A percentile compares a stretch with the other conserved stretches of the same genome.
Evolutionary conservation across 2,888 invertebrate genomes (phyloP).

Genomic region (Unio delphinus): DNA sequence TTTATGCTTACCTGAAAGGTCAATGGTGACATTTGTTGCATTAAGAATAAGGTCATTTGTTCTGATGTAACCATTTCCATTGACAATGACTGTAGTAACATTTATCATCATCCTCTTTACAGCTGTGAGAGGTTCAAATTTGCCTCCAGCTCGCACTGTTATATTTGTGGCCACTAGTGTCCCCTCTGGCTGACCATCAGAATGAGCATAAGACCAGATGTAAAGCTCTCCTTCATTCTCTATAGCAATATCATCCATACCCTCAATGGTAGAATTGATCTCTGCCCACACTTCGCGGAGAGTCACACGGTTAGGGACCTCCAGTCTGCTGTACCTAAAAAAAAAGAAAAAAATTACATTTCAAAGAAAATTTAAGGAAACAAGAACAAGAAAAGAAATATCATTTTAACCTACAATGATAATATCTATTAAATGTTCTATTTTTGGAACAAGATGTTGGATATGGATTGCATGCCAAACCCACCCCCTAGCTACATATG

Average conservation of each 20-base stretch:
- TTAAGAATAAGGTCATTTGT: constrained; percentile 44
- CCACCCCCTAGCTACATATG: too few species aligned
- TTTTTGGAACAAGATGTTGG: too few species aligned
- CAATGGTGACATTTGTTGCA: constrained; percentile 50
- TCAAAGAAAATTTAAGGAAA: too few species aligned
- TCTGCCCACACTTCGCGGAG: constrained; percentile 54
- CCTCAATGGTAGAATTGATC: constrained; percentile 50
- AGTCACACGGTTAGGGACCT: constrained; percentile 41
- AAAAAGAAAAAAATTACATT: too few species aligned
- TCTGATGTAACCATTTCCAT: constrained; percentile 51
- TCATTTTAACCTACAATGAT: too few species aligned
- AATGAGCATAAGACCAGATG: constrained; percentile 54
- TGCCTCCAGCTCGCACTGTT: constrained; percentile 52
- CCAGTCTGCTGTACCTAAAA: constrained; percentile 36
- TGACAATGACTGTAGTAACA: constrained; percentile 37
- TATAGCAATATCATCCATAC: constrained; percentile 41
- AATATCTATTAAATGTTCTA: too few species aligned
- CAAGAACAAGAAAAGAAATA: too few species aligned
- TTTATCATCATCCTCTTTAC: constrained; percentile 30
- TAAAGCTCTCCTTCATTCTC: constrained; percentile 51
- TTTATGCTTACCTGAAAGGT: constrained; percentile 47
- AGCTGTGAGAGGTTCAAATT: constrained; percentile 46
- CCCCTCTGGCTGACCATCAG: constrained; percentile 37
- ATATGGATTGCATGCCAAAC: too few species aligned
- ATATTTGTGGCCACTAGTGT: constrained; percentile 39